Base-by-base conservation (phyloP, 1,140 invertebrate species). In the Calephelis nemesis region DNA sequence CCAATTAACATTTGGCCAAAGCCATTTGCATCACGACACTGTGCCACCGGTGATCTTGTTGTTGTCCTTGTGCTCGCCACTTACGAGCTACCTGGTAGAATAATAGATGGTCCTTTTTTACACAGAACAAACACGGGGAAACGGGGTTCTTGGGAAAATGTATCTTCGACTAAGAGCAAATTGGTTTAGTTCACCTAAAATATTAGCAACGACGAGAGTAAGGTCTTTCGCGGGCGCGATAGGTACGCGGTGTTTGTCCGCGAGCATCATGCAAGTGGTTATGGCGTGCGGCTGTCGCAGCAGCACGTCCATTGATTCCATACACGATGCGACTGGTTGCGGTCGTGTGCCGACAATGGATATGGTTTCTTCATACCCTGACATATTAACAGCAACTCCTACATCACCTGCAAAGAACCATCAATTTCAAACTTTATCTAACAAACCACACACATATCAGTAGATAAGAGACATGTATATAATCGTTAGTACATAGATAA, bases 291-390 rank as follows among this genome's bases (percentile, higher is more conserved):
- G 95, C 84, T 96, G 96, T 83, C 97, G 96, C 63, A 99, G 92
- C 93, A 99, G 97, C 1, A 94, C 88, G 81, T 99, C 98, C 83
- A 99, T 94, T 10, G 96, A 95, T 52, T 94, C 85, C 49, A 99
- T 92, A 91, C 98, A 99, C 11, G 97, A 98, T 0, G 93, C 83
- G 90, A 99, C 98, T 60, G 97, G 93, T 91, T 99, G 98, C 4
- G 98, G 98, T 66, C 98, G 75, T 5, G 98, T 98, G 65, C 98
- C 98, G 68, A 97, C 97, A 63, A 99, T 94, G 64, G 97, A 96
- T 0, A 95, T 96, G 12, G 98, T 97, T 82, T 98, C 98, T 70
- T 94, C 94, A 68, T 77, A 78, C 93, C 98, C 95, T 42, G 94
- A 96, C 71, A 98, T 97, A 69, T 97, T 83, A 66, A 99, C 94